Evolutionary conservation across 2,113 vertebrate genomes (phyloP), one percentile per base, ranked within the genome.

Genomic region (Cavia aperea): DNA sequence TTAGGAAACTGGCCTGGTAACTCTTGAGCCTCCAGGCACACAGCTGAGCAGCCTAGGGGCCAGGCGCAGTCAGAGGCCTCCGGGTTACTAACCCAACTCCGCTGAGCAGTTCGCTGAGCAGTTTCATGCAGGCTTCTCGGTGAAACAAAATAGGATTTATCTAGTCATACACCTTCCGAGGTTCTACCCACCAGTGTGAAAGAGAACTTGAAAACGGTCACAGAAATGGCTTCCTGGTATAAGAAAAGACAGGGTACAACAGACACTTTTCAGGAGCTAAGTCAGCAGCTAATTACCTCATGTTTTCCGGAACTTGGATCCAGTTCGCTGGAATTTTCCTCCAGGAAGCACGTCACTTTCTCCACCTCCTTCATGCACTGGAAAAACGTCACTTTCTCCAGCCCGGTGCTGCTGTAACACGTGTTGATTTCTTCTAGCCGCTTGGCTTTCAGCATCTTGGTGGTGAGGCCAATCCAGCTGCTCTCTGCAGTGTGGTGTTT

Each of bases 311-410:
- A 88, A 93, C 84, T 94, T 73, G 93, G 62, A 39, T 88, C 39
- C 26, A 96, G 95, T 82, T 98, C 97, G 70, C 96, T 96, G n/a
- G 97, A 94, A 93, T 98, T 98, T 93, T 98, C 98, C 96, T 98
- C 98, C 97, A 98, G 98, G 97, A 98, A 98, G 92, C 97, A 98
- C 90, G 97, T 97, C 97, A 98, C 97, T 51, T 97, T 98, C 96
- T 98, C 98, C 95, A 98, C 98, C 96, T 98, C 98, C 93, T 98
- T 98, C 97, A 98, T 89, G 93, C 98, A 98, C 36, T 97, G 97
- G 94, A 98, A 98, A 96, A 98, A 98, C 11, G 97, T 96, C 95
- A 98, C 93, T 24, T 97, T 97, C 86, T 98, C 98, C 90, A 98
- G 96, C 21, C 96, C 97, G 33, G 96, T 97, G 91, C 97, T 97